These are phyloP conservation scores for Platypus cylindrus DNA, from an alignment of 2,888 invertebrate genomes.

Conservation along the genomic window DNA sequence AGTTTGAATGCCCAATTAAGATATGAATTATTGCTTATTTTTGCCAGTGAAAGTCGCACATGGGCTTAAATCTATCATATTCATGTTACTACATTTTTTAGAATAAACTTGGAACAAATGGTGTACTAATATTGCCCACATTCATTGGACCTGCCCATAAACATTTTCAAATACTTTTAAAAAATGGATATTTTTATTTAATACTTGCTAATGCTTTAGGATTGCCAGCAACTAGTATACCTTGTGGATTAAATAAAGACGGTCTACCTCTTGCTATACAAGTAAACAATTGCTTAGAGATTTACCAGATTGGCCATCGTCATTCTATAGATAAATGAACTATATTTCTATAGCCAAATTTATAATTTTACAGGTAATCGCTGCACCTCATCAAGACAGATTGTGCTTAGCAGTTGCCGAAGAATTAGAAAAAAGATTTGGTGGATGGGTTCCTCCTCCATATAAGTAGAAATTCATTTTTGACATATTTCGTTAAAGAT, in stretches of 20 bases:
- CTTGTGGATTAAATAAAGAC: constrained; percentile 47
- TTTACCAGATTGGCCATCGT: too few relatives aligned
- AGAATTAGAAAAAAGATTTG: constrained; percentile 64
- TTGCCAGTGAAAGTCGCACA: too few relatives aligned
- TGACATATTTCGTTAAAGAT: too few relatives aligned
- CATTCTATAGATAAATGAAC: too few relatives aligned
- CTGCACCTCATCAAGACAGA: constrained; percentile 62
- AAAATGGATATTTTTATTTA: constrained; percentile 49
- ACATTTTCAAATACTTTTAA: constrained; percentile 49
- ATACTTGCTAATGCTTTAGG: constrained; percentile 60
- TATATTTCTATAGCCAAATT: too few relatives aligned
- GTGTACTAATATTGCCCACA: constrained; percentile 58
- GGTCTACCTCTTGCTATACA: constrained; percentile 68
- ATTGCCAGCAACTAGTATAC: constrained; percentile 63
- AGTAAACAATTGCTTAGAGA: constrained; percentile 39
- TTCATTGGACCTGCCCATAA: constrained; percentile 50
- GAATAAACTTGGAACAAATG: constrained; percentile 51
- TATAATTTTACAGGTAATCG: constrained; percentile 46
- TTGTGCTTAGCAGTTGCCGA: constrained; percentile 68
- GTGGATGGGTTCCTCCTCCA: constrained; percentile 53
- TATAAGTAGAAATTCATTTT: too few relatives aligned
- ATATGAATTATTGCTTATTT: too few relatives aligned
- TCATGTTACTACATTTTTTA: too few relatives aligned
- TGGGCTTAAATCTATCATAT: too few relatives aligned
- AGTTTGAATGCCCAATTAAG: too few relatives aligned